Evolutionary conservation across 2,113 vertebrate species (phyloP), one percentile per base, ranked within the genome.

Genomic region (Tyrannus savana): DNA sequence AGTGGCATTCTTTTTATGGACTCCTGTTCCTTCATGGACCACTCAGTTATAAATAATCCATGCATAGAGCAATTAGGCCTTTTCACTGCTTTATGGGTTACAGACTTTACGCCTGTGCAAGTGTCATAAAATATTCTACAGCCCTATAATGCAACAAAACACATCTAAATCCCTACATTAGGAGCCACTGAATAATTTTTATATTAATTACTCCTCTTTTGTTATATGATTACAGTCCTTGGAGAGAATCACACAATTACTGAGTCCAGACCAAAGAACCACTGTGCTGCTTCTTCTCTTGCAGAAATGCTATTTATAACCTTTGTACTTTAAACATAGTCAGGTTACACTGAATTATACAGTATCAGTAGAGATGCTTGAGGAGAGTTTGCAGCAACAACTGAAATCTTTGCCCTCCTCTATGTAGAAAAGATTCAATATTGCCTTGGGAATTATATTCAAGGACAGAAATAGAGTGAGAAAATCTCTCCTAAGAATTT

Each of bases 41-140:
- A 87, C 89, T 93, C 46, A 74, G 73, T 52, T 93, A 82, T 96
- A 97, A 98, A 97, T 96, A 97, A 97, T 87, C 91, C 72, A 66
- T 90, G 71, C 60, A 95, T 5, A 89, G 58, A 82, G 89, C 80
- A 96, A 94, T 97, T 95, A 95, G 82, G 64, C n/a, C 25, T 83
- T 77, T 93, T 96, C 56, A 27, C 88, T 67, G 56, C 84, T 96
- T 94, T 96, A 77, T 79, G 53, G 22, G 50, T 93, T 88, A 49
- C 78, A 96, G 77, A 69, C 44, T 88, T 90, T 78, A 85, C 56
- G 30, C 56, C 87, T 79, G 25, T 80, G 44, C 74, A 79, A 88
- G 33, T 31, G 87, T 84, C 30, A 53, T 31, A 50, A 87, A 87
- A 84, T 76, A 58, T 35, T 94, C 84, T 84, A 49, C 92, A 96